Evolutionary conservation across 2,113 vertebrate species (phyloP), one percentile per base, ranked within the genome.

Genomic region (Pongo pygmaeus): DNA sequence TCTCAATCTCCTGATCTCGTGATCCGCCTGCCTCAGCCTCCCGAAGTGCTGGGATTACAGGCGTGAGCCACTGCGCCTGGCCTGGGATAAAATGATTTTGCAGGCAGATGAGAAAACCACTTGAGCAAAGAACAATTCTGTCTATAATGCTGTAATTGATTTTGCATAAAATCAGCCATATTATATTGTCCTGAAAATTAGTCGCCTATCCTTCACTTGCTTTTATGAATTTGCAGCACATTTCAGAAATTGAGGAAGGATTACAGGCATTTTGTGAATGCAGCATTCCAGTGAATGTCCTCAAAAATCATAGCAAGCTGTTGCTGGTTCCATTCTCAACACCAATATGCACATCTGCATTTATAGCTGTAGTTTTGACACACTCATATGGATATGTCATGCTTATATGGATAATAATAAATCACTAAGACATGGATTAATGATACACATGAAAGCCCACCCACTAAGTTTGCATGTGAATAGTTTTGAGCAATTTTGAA

Each of bases 251-350:
- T 0, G 13, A 86, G 52, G 12, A 0, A 17, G 46, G 22, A 0
- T 90, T 23, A 13, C 17, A 18, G 46, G 30, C 17, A 32, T 40
- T 38, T n/a, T 35, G 6, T 10, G 1, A 67, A 2, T 4, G 20
- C 6, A 2, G 0, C 0, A 0, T 27, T 57, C 38, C 10, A 0
- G 23, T 8, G n/a, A 40, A 46, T 23, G 17, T 43, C 27, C 32
- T 46, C 27, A 57, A 22, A 40, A 50, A 10, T 20, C 9, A 9
- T 22, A 16, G 2, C 23, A 50, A n/a, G 30, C 13, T 2, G 0
- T n/a, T 6, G 8, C 25, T 1, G 27, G 6, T n/a, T 69, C 11
- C 14, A 3, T 17, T 10, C 9, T 35, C 48, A 14, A 23, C 17
- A 30, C 4, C 14, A 25, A 0, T 23, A 3, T 4, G 7, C 5